Evolutionary conservation across 2,113 vertebrate species (phyloP).

Genomic region (Tonatia bakeri): DNA sequence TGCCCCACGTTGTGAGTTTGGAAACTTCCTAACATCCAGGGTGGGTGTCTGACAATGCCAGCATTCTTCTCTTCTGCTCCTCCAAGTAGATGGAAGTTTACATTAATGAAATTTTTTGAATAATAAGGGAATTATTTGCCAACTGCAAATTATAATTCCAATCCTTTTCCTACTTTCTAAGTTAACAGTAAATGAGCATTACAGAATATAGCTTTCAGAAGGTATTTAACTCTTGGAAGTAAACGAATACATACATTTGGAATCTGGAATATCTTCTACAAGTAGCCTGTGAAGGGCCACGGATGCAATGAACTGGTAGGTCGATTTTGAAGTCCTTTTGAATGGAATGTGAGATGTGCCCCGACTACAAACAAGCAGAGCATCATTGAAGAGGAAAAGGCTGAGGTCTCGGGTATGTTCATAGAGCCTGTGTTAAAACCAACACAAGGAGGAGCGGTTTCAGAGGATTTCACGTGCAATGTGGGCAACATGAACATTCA

Average conservation of each 20-base stretch:
- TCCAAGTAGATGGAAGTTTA: not conserved
- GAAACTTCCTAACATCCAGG: not conserved
- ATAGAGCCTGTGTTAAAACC: constrained; percentile 72
- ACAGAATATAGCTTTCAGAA: not conserved
- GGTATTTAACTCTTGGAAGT: not conserved
- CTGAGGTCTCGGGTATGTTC: constrained; percentile 81
- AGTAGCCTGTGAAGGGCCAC: constrained; percentile 81
- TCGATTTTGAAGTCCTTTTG: constrained; percentile 69
- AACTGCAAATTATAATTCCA: not conserved
- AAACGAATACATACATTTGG: constrained; percentile 81
- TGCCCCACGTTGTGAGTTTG: not conserved
- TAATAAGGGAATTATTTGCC: not conserved
- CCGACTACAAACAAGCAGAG: constrained; percentile 76
- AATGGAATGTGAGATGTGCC: constrained; percentile 78
- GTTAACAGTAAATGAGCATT: not conserved
- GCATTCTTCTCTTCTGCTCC: not conserved
- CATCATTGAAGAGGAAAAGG: constrained; percentile 88
- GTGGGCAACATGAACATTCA: not conserved
- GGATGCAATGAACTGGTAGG: constrained; percentile 84
- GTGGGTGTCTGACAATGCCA: not conserved
- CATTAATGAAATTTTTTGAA: not conserved
- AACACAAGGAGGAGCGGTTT: not conserved
- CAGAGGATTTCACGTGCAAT: not conserved
- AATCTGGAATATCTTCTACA: constrained; percentile 80
- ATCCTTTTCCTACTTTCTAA: not conserved